These are phyloP conservation scores for Malurus leucopterus DNA, from an alignment of 2,797 vertebrate genomes.

Conservation along the genomic window DNA sequence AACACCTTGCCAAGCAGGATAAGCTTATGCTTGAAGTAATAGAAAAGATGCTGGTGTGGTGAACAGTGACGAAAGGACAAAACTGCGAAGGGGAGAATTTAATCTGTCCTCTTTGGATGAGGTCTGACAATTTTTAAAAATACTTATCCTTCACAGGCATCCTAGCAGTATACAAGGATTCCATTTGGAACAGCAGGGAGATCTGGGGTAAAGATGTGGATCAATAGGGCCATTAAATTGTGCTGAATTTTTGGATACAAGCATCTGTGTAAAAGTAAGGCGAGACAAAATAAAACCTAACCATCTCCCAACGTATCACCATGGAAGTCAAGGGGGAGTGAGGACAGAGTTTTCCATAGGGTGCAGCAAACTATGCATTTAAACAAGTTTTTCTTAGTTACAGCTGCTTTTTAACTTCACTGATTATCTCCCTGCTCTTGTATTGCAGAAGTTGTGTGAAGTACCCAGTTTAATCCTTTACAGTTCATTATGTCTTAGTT, in stretches of 20 bases:
- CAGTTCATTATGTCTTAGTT: background rate
- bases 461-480: background rate
- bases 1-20: background rate
- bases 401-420: background rate
- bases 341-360: background rate
- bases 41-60: background rate
- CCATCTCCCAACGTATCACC: fast-evolving
- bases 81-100: background rate
- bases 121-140: background rate
- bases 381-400: background rate
- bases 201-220: background rate
- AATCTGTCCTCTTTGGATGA: background rate
- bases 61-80: background rate
- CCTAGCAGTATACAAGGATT: background rate
- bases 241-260: background rate
- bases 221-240: background rate
- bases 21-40: background rate
- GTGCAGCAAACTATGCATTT: background rate
- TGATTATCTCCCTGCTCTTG: background rate
- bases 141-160: background rate
- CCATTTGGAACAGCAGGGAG: background rate
- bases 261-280: background rate
- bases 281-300: background rate
- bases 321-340: background rate
- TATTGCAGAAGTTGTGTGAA: background rate